Conservation (phyloP, 2,888 invertebrate genomes). For the Pollenia griseotomentosa region DNA sequence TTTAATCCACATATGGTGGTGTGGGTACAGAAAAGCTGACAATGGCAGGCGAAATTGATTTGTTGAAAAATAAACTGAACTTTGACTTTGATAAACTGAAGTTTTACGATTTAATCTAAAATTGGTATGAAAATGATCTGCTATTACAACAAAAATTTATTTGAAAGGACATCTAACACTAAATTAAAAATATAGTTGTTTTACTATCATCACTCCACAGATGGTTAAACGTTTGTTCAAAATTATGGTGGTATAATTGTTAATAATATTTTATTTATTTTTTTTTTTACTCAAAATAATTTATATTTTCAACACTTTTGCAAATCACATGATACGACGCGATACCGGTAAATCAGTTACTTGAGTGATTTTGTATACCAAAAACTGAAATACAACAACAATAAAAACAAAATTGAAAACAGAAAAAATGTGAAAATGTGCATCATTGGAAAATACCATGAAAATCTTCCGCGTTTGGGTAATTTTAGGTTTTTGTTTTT, state of each 20-base stretch:
- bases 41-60: too few relatives aligned
- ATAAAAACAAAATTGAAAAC: constrained; percentile 44
- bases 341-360: constrained; percentile 65
- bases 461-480: constrained; percentile 75
- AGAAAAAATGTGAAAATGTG: constrained; percentile 75
- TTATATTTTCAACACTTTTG: constrained; percentile 68
- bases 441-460: constrained; percentile 68
- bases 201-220: not conserved
- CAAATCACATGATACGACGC: constrained; percentile 46
- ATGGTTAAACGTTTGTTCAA: constrained; percentile 37
- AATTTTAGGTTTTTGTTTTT: constrained; percentile 74
- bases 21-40: too few relatives aligned
- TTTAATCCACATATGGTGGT: too few relatives aligned
- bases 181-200: too few relatives aligned
- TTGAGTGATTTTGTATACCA: constrained; percentile 59
- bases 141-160: too few relatives aligned
- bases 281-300: constrained; percentile 46
- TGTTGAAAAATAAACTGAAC: too few relatives aligned
- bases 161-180: too few relatives aligned
- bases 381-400: constrained; percentile 28
- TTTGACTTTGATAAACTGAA: too few relatives aligned
- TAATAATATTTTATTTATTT: constrained; percentile 6
- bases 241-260: constrained; percentile 37
- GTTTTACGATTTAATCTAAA: too few relatives aligned
- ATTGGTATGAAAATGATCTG: too few relatives aligned